Evolutionary conservation across 2,888 invertebrate genomes (phyloP).

Genomic region (Phytoseiulus persimilis): DNA sequence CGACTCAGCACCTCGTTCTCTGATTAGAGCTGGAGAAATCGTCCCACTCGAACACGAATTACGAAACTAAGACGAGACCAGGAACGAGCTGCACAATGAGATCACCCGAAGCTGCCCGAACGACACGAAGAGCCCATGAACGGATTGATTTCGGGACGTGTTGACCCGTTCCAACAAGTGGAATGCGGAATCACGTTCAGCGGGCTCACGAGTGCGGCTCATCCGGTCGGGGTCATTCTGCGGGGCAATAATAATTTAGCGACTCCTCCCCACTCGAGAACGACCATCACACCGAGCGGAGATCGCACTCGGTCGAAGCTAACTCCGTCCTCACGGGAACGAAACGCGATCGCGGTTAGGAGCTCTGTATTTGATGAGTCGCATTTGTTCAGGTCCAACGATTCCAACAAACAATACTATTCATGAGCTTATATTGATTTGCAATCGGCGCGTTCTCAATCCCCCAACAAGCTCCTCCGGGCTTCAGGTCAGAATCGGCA

Average conservation of each 20-base stretch:
- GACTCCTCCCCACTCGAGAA: not conserved
- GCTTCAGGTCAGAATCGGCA: too few relatives aligned
- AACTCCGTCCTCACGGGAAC: not conserved
- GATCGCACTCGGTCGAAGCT: not conserved
- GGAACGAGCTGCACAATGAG: too few relatives aligned
- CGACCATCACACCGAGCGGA: not conserved
- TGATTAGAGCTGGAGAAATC: too few relatives aligned
- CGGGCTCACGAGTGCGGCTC: not conserved
- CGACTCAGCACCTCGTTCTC: too few relatives aligned
- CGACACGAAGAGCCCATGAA: not conserved
- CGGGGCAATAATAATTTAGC: not conserved
- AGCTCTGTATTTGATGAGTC: not conserved
- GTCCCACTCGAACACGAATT: too few relatives aligned
- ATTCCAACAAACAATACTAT: not conserved
- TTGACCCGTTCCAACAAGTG: not conserved
- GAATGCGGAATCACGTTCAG: not conserved
- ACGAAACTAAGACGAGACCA: too few relatives aligned
- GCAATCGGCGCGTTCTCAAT: not conserved
- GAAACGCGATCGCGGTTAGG: not conserved
- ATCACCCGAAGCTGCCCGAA: not conserved
- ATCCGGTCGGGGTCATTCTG: not conserved
- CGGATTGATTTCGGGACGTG: not conserved
- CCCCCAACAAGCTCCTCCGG: not conserved
- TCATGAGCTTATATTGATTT: not conserved
- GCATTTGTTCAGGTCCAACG: not conserved